A percentile compares a stretch with the other conserved stretches of the same genome.
phyloP scores from a whole-genome alignment of 2,888 invertebrate genomes.

The Tenthredo scrophulariae region DNA sequence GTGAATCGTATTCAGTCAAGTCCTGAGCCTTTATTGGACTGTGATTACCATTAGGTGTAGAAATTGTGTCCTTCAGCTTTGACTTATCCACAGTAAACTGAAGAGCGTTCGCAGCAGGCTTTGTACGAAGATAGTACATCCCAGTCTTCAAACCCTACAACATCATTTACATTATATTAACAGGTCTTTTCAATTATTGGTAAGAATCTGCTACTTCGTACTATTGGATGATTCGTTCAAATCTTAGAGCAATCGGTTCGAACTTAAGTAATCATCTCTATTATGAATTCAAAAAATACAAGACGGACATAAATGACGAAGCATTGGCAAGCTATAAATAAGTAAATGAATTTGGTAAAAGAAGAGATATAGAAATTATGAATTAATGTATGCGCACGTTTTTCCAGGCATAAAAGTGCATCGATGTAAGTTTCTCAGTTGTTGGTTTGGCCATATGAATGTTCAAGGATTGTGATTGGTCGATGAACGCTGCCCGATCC shows the following conservation, averaged over 20 bases:
- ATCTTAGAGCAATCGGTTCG: not conserved
- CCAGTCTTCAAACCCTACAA: constrained; percentile 95
- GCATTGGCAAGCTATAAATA: no score
- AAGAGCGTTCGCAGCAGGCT: constrained; percentile 97
- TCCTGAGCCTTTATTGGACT: constrained; percentile 72
- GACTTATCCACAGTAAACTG: constrained; percentile 98
- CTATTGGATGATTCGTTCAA: not conserved
- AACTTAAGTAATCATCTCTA: not conserved
- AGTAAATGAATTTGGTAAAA: no score
- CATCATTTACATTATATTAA: constrained; percentile 54
- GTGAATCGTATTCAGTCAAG: constrained; percentile 70
- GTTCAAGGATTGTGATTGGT: constrained; percentile 99
- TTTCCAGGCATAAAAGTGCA: constrained; percentile 99
- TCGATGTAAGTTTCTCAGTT: constrained; percentile 95
- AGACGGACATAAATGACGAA: not conserved
- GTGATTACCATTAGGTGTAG: constrained; percentile 57
- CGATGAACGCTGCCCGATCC: constrained; percentile 98
- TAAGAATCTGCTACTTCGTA: not conserved
- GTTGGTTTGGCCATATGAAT: constrained; percentile 97
- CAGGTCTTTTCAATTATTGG: not conserved
- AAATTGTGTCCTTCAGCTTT: constrained; percentile 77
- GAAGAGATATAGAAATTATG: not conserved
- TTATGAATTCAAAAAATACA: not conserved
- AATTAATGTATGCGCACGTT: constrained; percentile 78
- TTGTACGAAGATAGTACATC: constrained; percentile 98